phyloP scores from a whole-genome alignment of 2,888 invertebrate species.

The Arge pagana region DNA sequence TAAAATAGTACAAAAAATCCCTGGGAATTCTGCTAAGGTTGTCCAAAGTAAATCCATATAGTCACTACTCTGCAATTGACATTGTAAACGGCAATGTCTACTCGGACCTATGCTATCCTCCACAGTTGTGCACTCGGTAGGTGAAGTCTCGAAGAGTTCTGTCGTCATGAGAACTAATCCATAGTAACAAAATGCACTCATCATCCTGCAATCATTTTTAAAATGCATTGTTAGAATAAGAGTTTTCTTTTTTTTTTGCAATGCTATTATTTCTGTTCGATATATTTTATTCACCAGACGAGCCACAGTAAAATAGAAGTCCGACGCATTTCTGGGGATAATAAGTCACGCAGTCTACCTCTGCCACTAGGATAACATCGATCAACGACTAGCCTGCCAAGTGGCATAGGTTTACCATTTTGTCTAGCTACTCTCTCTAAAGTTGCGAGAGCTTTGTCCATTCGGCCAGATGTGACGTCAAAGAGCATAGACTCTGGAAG shows the following conservation, averaged over 20 bases:
- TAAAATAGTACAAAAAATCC: conserved; percentile 86
- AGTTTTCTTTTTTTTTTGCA: background rate
- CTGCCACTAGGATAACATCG: conserved; percentile 65
- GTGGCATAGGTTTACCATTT: conserved; percentile 86
- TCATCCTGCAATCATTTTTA: conserved; percentile 68
- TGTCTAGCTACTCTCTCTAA: conserved; percentile 84
- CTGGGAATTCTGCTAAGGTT: conserved; percentile 92
- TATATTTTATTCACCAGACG: conserved; percentile 72
- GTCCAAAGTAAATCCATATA: conserved; percentile 94
- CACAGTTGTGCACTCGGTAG: conserved; percentile 54
- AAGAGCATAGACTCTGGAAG: conserved; percentile 91
- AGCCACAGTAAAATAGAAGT: conserved; percentile 91
- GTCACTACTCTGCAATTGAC: conserved; percentile 80
- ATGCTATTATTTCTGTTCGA: background rate
- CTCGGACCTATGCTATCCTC: conserved; percentile 34
- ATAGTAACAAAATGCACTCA: conserved; percentile 94
- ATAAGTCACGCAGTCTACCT: conserved; percentile 72
- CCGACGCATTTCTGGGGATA: conserved; percentile 78
- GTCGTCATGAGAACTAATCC: conserved; percentile 94
- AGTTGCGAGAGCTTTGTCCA: conserved; percentile 83
- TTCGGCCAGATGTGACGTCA: conserved; percentile 84
- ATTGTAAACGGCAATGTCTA: conserved; percentile 62
- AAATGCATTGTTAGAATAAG: background rate
- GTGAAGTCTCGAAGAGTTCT: conserved; percentile 78
- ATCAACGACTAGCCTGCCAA: conserved; percentile 83